Evolutionary conservation across 2,797 vertebrate species (phyloP).

Genomic region (Okamejei kenojei): DNA sequence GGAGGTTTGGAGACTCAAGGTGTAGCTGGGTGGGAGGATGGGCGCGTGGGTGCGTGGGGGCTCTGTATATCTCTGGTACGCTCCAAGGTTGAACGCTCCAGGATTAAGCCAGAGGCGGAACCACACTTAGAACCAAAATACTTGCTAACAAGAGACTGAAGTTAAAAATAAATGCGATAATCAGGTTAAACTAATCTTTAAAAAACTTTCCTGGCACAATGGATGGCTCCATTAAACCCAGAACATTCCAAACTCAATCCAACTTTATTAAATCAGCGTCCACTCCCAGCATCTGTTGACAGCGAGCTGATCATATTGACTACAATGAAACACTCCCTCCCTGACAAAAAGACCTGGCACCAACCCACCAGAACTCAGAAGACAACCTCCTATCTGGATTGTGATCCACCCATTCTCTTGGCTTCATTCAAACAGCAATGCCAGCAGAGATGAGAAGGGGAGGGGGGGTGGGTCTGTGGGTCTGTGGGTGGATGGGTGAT

Average conservation of each 20-base stretch:
- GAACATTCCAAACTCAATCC: conserved; percentile 49
- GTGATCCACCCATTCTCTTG: too few species aligned
- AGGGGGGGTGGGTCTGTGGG: too few species aligned
- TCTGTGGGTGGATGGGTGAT: too few species aligned
- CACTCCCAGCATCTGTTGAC: conserved; percentile 52
- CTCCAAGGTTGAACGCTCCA: background rate
- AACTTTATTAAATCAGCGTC: conserved; percentile 53
- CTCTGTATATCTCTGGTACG: background rate
- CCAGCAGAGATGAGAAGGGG: too few species aligned
- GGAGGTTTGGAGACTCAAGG: too few species aligned
- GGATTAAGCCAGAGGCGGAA: background rate
- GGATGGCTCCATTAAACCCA: conserved; percentile 50
- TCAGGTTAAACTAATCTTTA: conserved; percentile 10
- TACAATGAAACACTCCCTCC: conserved; percentile 45
- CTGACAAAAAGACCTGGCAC: too few species aligned
- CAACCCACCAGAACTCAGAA: too few species aligned
- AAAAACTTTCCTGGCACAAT: conserved; percentile 18
- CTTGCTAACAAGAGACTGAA: background rate
- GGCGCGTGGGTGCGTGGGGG: too few species aligned
- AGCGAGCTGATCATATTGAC: conserved; percentile 53
- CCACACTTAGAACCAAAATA: too few species aligned
- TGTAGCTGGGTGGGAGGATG: too few species aligned
- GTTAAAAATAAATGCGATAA: conserved; percentile 22
- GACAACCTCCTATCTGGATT: too few species aligned
- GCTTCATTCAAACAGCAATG: too few species aligned